Base-by-base conservation (phyloP, 30 jellyfish, hydroid and myxozoan species). In the Turritopsis dohrnii region DNA sequence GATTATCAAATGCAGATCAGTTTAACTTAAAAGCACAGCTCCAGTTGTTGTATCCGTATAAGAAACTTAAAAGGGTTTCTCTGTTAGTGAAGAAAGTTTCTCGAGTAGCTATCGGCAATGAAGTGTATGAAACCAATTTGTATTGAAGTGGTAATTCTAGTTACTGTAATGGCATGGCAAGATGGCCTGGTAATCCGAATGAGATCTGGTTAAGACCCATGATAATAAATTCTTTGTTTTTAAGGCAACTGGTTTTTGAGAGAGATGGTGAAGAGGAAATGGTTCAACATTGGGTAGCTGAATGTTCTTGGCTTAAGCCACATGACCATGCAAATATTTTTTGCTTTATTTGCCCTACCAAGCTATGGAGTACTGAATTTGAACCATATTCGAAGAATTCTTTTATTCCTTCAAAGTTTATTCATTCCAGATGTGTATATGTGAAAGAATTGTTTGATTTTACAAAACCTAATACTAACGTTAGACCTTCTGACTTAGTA, bases 401-500 rank as follows among this genome's bases (percentile, higher is more conserved):
- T 69, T 69, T 69, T 27, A 69, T 0, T 69, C 77, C 77, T 27
- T 27, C 19, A 23, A 69, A 69, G 77, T 69, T 69, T 69, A n/a
- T 69, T 27, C 22, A n/a, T 69, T 27, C 31, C 0, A 0, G 7
- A 69, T 69, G 77, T 69, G 30, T 69, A 69, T 69, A 27, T 69
- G 28, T 23, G 30, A 27, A 69, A n/a, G 30, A 27, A n/a, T 19
- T 27, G 60, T 5, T 41, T 41, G 60, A 41, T 41, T 41, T 41
- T 41, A 41, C 30, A 9, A 27, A 0, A 27, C 77, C 31, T n/a
- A 69, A n/a, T 69, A 27, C 4, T n/a, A 69, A 69, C 30, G 19
- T 69, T 69, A 0, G 30, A 69, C 77, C 17, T n/a, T 69, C 77
- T n/a, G 77, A 69, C 77, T n/a, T 27, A n/a, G 77, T 69, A 0